phyloP scores from a whole-genome alignment of 2,888 invertebrate species.

The Athalia rosae region DNA sequence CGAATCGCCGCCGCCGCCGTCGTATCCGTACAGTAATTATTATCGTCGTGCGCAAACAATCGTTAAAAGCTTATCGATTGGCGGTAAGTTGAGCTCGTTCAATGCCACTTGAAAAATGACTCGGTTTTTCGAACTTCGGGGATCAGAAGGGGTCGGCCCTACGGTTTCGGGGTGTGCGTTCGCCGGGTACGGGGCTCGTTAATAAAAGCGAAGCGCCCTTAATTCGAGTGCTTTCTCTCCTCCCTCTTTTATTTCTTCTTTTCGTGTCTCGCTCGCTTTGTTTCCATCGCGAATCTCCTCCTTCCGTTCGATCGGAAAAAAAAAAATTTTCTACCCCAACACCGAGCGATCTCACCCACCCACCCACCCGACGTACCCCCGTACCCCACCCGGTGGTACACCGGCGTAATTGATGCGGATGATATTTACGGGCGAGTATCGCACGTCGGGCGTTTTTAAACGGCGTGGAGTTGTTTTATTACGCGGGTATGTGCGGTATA shows the following conservation, averaged over 20 bases:
- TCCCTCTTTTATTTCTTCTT: too few relatives aligned
- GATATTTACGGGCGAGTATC: too few relatives aligned
- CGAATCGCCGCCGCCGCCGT: too few relatives aligned
- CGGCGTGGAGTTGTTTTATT: neutral
- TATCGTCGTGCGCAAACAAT: slow-evolving; percentile 18
- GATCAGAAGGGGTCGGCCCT: neutral
- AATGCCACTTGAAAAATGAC: slow-evolving; percentile 38
- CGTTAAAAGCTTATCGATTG: slow-evolving; percentile 32
- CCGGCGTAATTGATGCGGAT: too few relatives aligned
- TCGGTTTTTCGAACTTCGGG: neutral
- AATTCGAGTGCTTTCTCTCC: slow-evolving; percentile 27
- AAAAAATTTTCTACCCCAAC: too few relatives aligned
- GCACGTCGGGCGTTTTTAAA: too few relatives aligned
- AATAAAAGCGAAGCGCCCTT: slow-evolving; percentile 34
- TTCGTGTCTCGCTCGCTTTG: neutral
- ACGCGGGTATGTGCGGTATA: neutral
- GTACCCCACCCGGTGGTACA: too few relatives aligned
- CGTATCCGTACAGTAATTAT: neutral
- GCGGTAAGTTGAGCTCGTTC: slow-evolving; percentile 28
- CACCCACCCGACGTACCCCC: too few relatives aligned
- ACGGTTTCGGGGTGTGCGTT: slow-evolving; percentile 2
- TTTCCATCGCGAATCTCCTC: neutral
- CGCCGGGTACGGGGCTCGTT: slow-evolving; percentile 33
- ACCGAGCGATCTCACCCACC: too few relatives aligned
- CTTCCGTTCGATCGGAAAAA: too few relatives aligned